phyloP scores from a whole-genome alignment of 2,888 invertebrate genomes.

The Andrena dorsata region DNA sequence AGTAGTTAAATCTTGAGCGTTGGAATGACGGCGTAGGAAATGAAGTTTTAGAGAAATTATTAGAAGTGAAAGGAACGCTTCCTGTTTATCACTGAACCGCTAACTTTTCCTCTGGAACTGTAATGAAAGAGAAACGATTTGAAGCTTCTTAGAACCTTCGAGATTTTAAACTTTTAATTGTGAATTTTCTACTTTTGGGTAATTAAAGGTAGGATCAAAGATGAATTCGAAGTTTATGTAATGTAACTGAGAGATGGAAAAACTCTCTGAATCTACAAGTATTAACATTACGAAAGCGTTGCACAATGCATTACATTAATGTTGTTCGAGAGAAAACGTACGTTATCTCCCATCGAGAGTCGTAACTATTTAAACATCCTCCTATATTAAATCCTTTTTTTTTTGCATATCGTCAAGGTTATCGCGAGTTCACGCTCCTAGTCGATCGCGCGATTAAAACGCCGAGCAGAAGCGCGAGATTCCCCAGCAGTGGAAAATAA shows the following conservation, averaged over 20 bases:
- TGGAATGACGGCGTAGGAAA: too few species aligned
- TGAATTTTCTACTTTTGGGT: too few species aligned
- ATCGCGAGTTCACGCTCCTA: conserved; percentile 41
- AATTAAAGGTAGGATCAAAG: too few species aligned
- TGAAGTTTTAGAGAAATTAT: not conserved
- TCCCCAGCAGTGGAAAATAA: not conserved
- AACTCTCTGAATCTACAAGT: not conserved
- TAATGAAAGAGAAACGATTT: conserved; percentile 5
- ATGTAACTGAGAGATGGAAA: not conserved
- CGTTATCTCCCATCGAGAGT: conserved; percentile 15
- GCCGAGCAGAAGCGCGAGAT: not conserved
- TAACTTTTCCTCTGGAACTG: not conserved
- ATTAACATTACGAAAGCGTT: not conserved
- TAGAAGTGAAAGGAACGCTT: conserved; percentile 31
- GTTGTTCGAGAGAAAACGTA: not conserved
- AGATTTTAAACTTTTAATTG: too few species aligned
- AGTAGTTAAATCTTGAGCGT: too few species aligned
- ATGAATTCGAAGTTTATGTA: too few species aligned
- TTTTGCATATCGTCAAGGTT: conserved; percentile 48
- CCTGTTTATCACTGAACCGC: not conserved
- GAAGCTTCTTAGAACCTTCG: not conserved
- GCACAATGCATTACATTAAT: not conserved
- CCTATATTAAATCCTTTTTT: not conserved
- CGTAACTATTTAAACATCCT: not conserved
- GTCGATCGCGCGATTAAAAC: not conserved